Evolutionary conservation across 1,140 invertebrate species (phyloP).

Genomic region (Sitophilus oryzae): DNA sequence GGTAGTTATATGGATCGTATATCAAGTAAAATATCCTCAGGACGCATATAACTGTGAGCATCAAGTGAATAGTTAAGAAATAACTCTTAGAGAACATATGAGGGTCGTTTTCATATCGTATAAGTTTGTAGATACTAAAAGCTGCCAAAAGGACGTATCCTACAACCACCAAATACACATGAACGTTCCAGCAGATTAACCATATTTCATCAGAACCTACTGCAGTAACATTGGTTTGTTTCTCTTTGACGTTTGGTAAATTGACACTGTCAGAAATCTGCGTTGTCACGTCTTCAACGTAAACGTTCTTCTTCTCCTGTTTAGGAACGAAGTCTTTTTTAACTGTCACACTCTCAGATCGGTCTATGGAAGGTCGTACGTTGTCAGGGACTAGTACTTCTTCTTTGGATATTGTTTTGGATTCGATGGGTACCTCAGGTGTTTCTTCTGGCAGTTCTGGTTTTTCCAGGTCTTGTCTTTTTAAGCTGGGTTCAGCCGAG

Average conservation of each 20-base stretch:
- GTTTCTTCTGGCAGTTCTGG: slow-evolving; percentile 10
- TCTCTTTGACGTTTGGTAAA: slow-evolving; percentile 39
- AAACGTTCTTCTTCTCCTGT: slow-evolving; percentile 25
- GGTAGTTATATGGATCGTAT: slow-evolving; percentile 84
- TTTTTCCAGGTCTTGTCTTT: slow-evolving; percentile 47
- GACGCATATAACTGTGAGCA: slow-evolving; percentile 73
- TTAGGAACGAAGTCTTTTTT: slow-evolving; percentile 33
- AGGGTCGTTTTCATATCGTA: slow-evolving; percentile 72
- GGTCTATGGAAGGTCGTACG: slow-evolving; percentile 23
- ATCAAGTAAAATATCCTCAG: slow-evolving; percentile 79
- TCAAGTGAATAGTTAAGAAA: slow-evolving; percentile 74
- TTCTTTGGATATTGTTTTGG: slow-evolving; percentile 13
- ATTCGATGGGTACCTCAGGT: slow-evolving; percentile 6
- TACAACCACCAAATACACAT: slow-evolving; percentile 77
- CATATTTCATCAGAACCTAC: slow-evolving; percentile 51
- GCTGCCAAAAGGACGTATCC: slow-evolving; percentile 75
- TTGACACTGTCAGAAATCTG: slow-evolving; percentile 40
- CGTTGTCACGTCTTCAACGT: slow-evolving; percentile 37
- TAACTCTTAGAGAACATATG: slow-evolving; percentile 75
- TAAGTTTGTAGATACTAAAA: slow-evolving; percentile 75
- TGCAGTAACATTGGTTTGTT: slow-evolving; percentile 37
- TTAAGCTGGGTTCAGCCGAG: slow-evolving; percentile 43
- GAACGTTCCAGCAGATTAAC: slow-evolving; percentile 81
- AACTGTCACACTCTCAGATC: slow-evolving; percentile 37
- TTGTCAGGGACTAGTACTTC: slow-evolving; percentile 14